A percentile compares a stretch with the other conserved stretches of the same genome.
These are phyloP conservation scores for Caenorhabditis wallacei DNA, from an alignment of 2,888 invertebrate species.

Conservation along the genomic window DNA sequence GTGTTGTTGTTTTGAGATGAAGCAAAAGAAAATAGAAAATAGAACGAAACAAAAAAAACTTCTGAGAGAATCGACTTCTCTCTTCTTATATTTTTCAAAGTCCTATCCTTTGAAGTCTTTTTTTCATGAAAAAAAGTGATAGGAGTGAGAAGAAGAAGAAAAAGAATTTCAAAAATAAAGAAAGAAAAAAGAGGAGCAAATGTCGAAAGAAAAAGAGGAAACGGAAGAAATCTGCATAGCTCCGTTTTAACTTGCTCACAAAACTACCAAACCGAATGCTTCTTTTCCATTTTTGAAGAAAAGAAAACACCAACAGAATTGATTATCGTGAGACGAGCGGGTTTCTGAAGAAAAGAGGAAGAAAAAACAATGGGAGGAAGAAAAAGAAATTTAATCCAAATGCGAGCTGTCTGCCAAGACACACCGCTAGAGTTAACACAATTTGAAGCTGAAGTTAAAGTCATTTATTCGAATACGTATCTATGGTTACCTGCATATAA, in stretches of 20 bases:
- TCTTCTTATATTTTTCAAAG: background rate
- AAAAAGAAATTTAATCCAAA: slow-evolving; percentile 41
- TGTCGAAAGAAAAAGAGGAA: slow-evolving; percentile 12
- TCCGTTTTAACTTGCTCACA: slow-evolving; percentile 24
- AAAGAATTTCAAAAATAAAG: slow-evolving; percentile 9
- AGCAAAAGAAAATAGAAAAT: slow-evolving; percentile 3
- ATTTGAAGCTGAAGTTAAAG: slow-evolving; percentile 10
- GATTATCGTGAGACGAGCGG: slow-evolving; percentile 29
- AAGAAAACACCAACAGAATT: slow-evolving; percentile 3
- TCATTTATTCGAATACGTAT: slow-evolving; percentile 3
- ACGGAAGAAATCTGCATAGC: slow-evolving; percentile 50
- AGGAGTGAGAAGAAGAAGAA: slow-evolving; percentile 7
- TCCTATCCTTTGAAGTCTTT: background rate
- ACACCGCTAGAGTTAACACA: slow-evolving; percentile 16
- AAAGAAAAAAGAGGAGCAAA: slow-evolving; percentile 29
- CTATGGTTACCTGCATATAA: slow-evolving; percentile 27
- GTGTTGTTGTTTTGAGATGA: slow-evolving; percentile 40
- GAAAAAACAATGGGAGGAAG: slow-evolving; percentile 32
- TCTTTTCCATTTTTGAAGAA: background rate
- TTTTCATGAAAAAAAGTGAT: slow-evolving; percentile 18
- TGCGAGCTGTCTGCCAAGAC: slow-evolving; percentile 14
- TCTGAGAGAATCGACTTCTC: slow-evolving; percentile 8
- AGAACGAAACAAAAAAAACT: slow-evolving; percentile 18
- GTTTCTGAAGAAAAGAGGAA: slow-evolving; percentile 4
- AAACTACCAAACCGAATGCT: slow-evolving; percentile 13